phyloP scores from a whole-genome alignment of 2,113 vertebrate genomes.

The Empidonax alnorum region DNA sequence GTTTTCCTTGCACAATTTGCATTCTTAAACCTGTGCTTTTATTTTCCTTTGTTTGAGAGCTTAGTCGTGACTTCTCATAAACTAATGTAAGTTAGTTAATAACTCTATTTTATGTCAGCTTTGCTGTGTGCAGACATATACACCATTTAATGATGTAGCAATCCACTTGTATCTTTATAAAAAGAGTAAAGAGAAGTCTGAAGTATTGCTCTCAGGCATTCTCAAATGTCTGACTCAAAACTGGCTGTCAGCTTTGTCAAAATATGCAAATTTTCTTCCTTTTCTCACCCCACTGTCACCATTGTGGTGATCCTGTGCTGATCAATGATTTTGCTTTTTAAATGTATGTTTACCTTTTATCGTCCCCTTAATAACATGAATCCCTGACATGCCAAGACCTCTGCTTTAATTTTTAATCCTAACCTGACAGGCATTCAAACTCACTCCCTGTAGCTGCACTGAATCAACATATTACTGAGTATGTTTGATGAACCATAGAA shows the following conservation, averaged over 20 bases:
- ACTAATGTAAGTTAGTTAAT: neutral
- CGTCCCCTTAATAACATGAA: neutral
- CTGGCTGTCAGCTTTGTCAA: neutral
- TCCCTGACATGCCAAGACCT: conserved; percentile 11
- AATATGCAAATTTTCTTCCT: neutral
- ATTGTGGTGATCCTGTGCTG: neutral
- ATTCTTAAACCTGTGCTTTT: neutral
- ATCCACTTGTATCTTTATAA: neutral
- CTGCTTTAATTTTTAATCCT: conserved; percentile 59
- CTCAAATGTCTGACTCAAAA: neutral
- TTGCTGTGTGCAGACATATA: neutral
- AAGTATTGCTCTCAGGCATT: neutral
- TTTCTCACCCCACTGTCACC: neutral
- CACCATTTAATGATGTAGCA: neutral
- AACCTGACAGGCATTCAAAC: conserved; percentile 25
- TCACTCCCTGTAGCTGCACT: neutral
- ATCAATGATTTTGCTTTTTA: neutral
- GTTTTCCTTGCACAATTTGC: neutral
- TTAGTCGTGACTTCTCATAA: neutral
- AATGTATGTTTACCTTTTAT: neutral
- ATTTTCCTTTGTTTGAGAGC: neutral
- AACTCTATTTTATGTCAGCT: neutral
- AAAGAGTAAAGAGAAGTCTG: neutral
- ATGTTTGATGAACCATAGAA: conserved; percentile 55
- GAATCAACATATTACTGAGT: conserved; percentile 47